Evolutionary conservation across 2,888 invertebrate genomes (phyloP).

Genomic region (Catonia carolina): DNA sequence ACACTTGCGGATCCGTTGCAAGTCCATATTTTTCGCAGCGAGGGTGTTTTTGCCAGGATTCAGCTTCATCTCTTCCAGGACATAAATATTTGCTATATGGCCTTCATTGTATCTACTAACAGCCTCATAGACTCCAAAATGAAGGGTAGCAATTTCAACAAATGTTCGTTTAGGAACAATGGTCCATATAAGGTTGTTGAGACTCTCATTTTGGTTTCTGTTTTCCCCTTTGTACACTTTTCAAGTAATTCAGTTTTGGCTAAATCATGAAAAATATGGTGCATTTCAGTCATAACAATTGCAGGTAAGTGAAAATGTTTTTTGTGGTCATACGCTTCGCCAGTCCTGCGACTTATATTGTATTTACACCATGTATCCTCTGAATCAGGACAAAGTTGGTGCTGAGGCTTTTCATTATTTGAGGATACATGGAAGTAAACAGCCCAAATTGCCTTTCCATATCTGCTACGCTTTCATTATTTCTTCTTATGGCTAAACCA

Average conservation of each 20-base stretch:
- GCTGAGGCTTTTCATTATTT: too few relatives aligned
- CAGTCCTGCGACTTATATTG: too few relatives aligned
- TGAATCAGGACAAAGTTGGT: too few relatives aligned
- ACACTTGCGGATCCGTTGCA: neutral
- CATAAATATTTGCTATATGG: neutral
- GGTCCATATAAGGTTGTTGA: neutral
- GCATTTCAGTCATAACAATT: too few relatives aligned
- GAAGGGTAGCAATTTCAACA: neutral
- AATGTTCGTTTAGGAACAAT: neutral
- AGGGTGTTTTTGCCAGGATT: neutral
- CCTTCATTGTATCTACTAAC: constrained; percentile 16
- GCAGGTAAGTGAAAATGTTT: too few relatives aligned
- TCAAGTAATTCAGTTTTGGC: neutral
- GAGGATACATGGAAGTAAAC: too few relatives aligned
- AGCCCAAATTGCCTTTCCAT: too few relatives aligned
- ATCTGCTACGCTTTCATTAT: too few relatives aligned
- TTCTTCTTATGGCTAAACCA: neutral
- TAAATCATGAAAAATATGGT: neutral
- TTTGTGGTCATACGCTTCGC: too few relatives aligned
- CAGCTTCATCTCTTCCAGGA: neutral
- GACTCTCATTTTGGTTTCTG: neutral
- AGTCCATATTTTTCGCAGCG: neutral
- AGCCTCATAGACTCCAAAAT: constrained; percentile 12
- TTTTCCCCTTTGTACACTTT: neutral
- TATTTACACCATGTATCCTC: too few relatives aligned